Evolutionary conservation across 2,888 invertebrate genomes (phyloP).

Genomic region (Drosophila atroscutellata): DNA sequence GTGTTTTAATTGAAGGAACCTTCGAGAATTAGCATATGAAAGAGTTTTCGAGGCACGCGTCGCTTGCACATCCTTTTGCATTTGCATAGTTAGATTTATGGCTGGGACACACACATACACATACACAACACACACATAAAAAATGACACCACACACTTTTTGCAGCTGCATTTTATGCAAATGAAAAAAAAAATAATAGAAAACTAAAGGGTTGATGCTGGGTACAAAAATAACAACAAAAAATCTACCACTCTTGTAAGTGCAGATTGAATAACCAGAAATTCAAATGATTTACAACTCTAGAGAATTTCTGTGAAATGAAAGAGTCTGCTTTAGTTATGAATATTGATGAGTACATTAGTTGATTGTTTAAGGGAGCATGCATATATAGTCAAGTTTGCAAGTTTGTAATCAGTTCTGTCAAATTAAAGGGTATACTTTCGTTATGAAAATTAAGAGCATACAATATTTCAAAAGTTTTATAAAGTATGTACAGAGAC

Average conservation of each 20-base stretch:
- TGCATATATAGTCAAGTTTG: background rate
- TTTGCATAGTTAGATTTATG: conserved; percentile 53
- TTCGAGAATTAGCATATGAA: conserved; percentile 60
- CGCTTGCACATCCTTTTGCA: conserved; percentile 34
- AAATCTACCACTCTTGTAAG: conserved; percentile 21
- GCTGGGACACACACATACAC: background rate
- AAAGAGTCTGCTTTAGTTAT: background rate
- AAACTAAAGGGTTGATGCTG: conserved; percentile 52
- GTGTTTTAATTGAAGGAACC: conserved; percentile 42
- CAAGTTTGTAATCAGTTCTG: background rate
- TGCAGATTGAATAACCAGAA: conserved; percentile 34
- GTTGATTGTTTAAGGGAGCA: background rate
- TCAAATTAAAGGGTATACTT: background rate
- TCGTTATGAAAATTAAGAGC: background rate
- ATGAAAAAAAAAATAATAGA: conserved; percentile 36
- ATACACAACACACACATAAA: conserved; percentile 18
- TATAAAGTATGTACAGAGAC: background rate
- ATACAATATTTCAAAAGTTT: too few species aligned
- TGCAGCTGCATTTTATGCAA: conserved; percentile 72
- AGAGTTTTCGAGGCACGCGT: conserved; percentile 56
- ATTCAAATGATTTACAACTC: conserved; percentile 32
- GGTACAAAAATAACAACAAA: conserved; percentile 5
- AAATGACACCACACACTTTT: conserved; percentile 57
- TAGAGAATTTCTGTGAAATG: conserved; percentile 2
- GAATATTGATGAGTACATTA: background rate